Conservation (phyloP, 2,113 vertebrate genomes). For the Carassius auratus region DNA sequence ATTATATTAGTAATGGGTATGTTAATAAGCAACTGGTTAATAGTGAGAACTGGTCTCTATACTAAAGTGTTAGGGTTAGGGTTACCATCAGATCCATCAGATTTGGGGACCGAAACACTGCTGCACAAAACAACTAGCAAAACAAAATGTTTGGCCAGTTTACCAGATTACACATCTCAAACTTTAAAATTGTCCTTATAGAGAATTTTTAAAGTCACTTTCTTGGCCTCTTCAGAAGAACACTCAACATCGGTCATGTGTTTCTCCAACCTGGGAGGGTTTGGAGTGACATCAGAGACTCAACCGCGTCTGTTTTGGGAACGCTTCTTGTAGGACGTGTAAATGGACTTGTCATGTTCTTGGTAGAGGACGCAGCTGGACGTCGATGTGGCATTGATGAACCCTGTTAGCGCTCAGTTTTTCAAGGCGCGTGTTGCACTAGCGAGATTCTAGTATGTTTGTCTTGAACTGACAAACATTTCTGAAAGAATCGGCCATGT, state of each 20-base stretch:
- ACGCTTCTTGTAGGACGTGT: constrained; percentile 35
- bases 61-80: too few species aligned
- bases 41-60: too few species aligned
- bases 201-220: constrained; percentile 4
- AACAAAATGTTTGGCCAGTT: neutral
- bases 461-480: neutral
- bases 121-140: neutral
- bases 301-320: neutral
- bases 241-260: neutral
- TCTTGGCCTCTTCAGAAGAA: neutral
- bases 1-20: too few species aligned
- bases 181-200: neutral
- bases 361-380: constrained; percentile 20
- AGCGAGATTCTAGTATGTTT: neutral
- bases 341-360: constrained; percentile 70
- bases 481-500: neutral
- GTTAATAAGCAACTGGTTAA: too few species aligned
- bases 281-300: neutral
- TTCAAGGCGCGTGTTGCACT: neutral
- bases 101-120: neutral
- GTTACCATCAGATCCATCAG: neutral
- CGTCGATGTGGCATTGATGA: constrained; percentile 16
- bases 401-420: constrained; percentile 52
- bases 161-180: neutral
- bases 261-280: neutral